Base-by-base conservation (phyloP, 2,113 vertebrate species). In the Uropsilus gracilis region DNA sequence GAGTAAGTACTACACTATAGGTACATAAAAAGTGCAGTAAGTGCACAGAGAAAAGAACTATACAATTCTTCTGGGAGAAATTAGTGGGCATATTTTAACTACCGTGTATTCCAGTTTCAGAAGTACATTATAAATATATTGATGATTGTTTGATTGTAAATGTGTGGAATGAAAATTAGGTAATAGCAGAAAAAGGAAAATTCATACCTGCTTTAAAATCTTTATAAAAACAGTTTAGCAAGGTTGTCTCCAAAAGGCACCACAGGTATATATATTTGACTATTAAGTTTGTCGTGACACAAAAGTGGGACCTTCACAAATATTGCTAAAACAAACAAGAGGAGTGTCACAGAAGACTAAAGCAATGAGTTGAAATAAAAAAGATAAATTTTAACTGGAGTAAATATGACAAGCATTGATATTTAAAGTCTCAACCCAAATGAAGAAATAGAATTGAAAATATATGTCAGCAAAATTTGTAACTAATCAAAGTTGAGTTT, bases 121-220 rank as follows among this genome's bases (percentile, higher is more conserved):
- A 80, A 78, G 86, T 46, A 18, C 16, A 86, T 69, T 86, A n/a
- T 73, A 37, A 82, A 44, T 39, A 20, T 39, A 75, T 71, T 95
- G 7, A 20, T 78, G 22, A 76, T 9, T 42, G 17, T 9, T 78
- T 73, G 24, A 44, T 10, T 69, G 8, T 37, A 84, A 95, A 80
- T 32, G 17, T 84, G 50, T 72, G n/a, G 57, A 75, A 86, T 66
- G 4, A 59, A 97, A 57, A 75, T 71, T 83, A 6, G 13, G 2
- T 80, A 42, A 34, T 42, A 89, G 57, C 16, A 89, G 34, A 89
- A 39, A 94, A 85, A 82, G 32, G 11, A 9, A 96, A 94, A 90
- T 37, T 83, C 77, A 76, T 16, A 86, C n/a, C 1, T n/a, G 11
- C 10, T 42, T 89, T 82, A 93, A 71, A 20, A 83, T 85, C 39